A percentile compares a stretch with the other conserved stretches of the same genome.
Evolutionary conservation across 2,797 vertebrate genomes (phyloP).

Genomic region (Melopsittacus undulatus): DNA sequence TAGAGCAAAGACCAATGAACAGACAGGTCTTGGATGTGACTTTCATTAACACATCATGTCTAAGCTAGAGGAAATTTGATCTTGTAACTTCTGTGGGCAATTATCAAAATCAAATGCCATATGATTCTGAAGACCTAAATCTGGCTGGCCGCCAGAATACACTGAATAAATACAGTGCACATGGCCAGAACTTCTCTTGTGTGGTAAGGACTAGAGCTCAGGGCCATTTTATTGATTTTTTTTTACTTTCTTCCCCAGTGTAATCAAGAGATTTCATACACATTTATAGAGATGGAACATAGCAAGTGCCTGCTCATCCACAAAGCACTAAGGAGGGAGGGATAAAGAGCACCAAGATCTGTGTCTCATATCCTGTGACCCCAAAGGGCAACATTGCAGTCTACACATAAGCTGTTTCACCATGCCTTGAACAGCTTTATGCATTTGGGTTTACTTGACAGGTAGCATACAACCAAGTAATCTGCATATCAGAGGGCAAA

Average conservation of each 20-base stretch:
- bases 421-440: neutral
- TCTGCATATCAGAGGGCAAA: constrained; percentile 8
- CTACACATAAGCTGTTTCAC: accelerated
- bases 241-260: neutral
- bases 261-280: neutral
- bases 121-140: neutral
- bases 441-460: neutral
- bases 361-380: neutral
- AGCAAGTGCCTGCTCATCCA: neutral
- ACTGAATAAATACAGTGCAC: neutral
- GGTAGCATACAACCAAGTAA: neutral
- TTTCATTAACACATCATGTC: neutral
- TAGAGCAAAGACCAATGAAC: neutral
- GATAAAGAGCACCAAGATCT: neutral
- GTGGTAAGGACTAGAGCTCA: neutral
- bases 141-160: neutral
- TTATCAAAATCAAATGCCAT: neutral
- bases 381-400: neutral
- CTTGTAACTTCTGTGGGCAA: neutral
- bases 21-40: neutral
- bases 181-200: neutral
- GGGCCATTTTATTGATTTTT: neutral
- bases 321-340: neutral
- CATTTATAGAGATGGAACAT: neutral
- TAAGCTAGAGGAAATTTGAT: neutral